Evolutionary conservation across 2,888 invertebrate species (phyloP), one percentile per base, ranked within the genome.

Genomic region (Thera obeliscata): DNA sequence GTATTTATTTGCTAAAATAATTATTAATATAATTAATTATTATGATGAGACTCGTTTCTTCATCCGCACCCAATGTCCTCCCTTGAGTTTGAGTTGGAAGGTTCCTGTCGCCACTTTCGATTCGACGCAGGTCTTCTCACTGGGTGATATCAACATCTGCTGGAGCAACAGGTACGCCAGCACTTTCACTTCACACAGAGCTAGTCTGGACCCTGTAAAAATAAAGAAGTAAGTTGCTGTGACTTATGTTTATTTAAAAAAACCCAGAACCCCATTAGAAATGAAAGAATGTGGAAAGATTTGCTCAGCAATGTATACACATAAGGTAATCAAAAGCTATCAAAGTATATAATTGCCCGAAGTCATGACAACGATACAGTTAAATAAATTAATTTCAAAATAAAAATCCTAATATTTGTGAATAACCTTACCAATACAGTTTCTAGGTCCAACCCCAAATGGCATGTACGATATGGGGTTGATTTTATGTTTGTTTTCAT

Each of bases 391-490:
- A 22, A 22, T 22, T 22, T 22, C 22, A 22, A 22, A 22, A 22
- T 22, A 22, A 22, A 22, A 22, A 6, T 46, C 7, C 6, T 36
- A 6, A n/a, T 38, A 1, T 2, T 7, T 43, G 2, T 8, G 1
- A 46, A 2, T 38, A n/a, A 3, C 43, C 73, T 80, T 73, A 89
- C 95, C 96, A 61, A 96, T 94, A 74, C 96, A 96, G 77, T 93
- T 95, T 65, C 95, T 90, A 1, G 94, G 95, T 2, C 96, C 96
- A 0, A 88, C 49, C 0, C 95, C 95, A 63, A 95, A 95, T 0
- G 95, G 95, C 74, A 93, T 73, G 69, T 94, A 95, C 0, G 82
- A 69, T 9, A 82, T 79, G 0, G 85, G 80, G 64, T 84, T 76
- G 6, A 89, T 87, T 0, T 88, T 88, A 2, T 86, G 82, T 73